Evolutionary conservation across 2,113 vertebrate genomes (phyloP).

Genomic region (Paralichthys olivaceus): DNA sequence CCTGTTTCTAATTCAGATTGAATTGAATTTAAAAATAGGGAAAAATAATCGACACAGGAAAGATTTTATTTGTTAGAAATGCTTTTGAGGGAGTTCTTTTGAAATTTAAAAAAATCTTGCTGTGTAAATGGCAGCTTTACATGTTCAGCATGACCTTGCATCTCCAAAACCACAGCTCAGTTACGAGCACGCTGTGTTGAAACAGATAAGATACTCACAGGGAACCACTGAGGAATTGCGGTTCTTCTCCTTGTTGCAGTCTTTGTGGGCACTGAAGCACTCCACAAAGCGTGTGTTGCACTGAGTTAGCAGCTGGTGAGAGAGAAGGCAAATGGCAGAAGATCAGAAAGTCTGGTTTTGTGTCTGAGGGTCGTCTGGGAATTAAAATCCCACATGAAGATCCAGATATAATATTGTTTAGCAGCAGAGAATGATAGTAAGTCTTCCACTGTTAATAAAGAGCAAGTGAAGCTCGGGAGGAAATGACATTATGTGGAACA

Average conservation of each 20-base stretch:
- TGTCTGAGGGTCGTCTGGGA: not conserved
- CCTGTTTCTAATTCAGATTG: not conserved
- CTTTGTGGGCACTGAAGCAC: constrained; percentile 97
- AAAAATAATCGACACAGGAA: not conserved
- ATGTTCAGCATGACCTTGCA: constrained; percentile 28
- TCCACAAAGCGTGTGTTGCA: constrained; percentile 93
- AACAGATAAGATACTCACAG: constrained; percentile 84
- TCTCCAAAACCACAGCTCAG: constrained; percentile 31
- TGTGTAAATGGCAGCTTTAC: not conserved
- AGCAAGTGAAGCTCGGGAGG: constrained; percentile 31
- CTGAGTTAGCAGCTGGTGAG: constrained; percentile 92
- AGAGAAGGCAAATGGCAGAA: constrained; percentile 16
- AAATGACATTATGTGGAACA: constrained; percentile 51
- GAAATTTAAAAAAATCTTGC: not conserved
- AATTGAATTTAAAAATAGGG: not conserved
- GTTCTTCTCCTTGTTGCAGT: constrained; percentile 99
- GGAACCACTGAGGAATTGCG: constrained; percentile 98
- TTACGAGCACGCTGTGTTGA: not conserved
- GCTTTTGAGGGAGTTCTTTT: not conserved
- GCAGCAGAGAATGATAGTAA: constrained; percentile 17
- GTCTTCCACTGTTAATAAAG: constrained; percentile 28
- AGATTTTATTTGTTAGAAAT: not conserved
- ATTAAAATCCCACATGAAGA: constrained; percentile 13
- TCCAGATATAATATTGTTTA: constrained; percentile 10
- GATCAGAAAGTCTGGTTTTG: not conserved